Percentiles rank a stretch among this genome's conserved stretches.
These are phyloP conservation scores for Agrochola macilenta DNA, from an alignment of 2,888 invertebrate genomes.

Conservation along the genomic window DNA sequence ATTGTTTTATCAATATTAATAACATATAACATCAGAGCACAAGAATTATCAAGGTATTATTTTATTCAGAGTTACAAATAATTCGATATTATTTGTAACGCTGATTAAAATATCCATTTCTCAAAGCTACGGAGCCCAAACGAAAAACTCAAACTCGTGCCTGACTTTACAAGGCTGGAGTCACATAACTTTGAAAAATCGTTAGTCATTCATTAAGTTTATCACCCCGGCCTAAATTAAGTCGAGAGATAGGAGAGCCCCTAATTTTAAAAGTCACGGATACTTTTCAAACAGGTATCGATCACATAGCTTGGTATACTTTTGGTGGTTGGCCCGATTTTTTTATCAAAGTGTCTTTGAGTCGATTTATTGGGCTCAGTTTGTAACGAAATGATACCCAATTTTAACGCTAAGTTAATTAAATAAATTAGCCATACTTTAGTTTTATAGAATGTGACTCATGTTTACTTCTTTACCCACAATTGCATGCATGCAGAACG, in stretches of 20 bases:
- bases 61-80: background rate
- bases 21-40: background rate
- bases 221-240: conserved; percentile 67
- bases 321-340: conserved; percentile 10
- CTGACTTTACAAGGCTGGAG: conserved; percentile 29
- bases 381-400: background rate
- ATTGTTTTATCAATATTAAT: background rate
- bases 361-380: conserved; percentile 15
- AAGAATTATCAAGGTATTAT: background rate
- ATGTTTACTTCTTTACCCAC: background rate
- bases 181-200: conserved; percentile 65
- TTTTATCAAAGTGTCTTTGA: conserved; percentile 18
- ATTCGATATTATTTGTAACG: background rate
- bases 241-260: conserved; percentile 65
- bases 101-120: background rate
- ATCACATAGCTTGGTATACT: conserved; percentile 30
- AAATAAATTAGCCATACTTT: background rate
- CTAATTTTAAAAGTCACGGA: conserved; percentile 65
- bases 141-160: conserved; percentile 31
- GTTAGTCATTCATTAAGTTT: conserved; percentile 66
- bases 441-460: background rate
- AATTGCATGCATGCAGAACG: background rate
- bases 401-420: background rate
- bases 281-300: conserved; percentile 58
- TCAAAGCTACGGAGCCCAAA: conserved; percentile 35